Conservation (phyloP, 2,113 vertebrate species). For the Chaenogobius annularis region DNA sequence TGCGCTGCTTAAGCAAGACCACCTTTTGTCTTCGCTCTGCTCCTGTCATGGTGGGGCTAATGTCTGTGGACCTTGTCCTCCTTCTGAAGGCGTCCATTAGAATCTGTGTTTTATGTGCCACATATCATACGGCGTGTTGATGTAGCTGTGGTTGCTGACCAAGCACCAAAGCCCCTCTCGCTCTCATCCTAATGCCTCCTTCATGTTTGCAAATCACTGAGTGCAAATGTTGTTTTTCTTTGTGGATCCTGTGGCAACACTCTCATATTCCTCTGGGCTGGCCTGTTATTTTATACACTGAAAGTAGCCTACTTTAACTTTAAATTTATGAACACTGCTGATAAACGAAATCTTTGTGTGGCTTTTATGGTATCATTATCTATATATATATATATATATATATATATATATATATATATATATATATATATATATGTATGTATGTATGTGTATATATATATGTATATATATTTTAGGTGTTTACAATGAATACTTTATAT, state of each 20-base stretch:
- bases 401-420: no score
- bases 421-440: no score
- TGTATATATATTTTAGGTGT: neutral
- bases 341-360: neutral
- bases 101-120: conserved; percentile 24
- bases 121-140: conserved; percentile 30
- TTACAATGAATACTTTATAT: neutral
- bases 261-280: conserved; percentile 22
- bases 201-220: conserved; percentile 40
- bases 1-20: conserved; percentile 75
- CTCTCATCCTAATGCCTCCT: conserved; percentile 26
- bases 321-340: neutral
- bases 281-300: conserved; percentile 20
- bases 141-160: conserved; percentile 51
- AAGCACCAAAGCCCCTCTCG: conserved; percentile 23
- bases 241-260: conserved; percentile 35
- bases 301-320: neutral
- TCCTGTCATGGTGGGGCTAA: conserved; percentile 15
- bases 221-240: conserved; percentile 49
- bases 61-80: conserved; percentile 37
- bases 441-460: no score
- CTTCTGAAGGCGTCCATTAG: conserved; percentile 27
- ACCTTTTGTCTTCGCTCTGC: conserved; percentile 43
- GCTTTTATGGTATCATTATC: neutral
- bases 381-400: no score